These are phyloP conservation scores for Xyliphius kryptos DNA, from an alignment of 2,113 vertebrate genomes.

Conservation along the genomic window DNA sequence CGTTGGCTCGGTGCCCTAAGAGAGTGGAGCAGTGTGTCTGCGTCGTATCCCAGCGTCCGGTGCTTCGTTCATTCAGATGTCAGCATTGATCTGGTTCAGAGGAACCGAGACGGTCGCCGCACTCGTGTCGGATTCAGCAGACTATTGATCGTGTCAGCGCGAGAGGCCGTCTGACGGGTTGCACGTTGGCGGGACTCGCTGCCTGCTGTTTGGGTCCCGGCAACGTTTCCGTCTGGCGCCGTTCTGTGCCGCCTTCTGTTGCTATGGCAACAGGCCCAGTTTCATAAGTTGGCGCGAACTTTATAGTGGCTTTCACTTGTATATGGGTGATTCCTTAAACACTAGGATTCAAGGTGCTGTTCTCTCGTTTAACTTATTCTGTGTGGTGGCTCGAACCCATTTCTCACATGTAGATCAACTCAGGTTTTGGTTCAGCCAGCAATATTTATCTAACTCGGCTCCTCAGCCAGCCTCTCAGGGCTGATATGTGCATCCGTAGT, in stretches of 20 bases:
- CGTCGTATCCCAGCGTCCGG: background rate
- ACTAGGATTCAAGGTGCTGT: constrained; percentile 49
- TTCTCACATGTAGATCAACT: constrained; percentile 25
- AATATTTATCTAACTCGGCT: background rate
- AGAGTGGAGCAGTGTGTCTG: constrained; percentile 1
- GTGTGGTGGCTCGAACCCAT: background rate
- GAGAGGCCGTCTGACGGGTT: constrained; percentile 22
- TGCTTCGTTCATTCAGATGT: constrained; percentile 41
- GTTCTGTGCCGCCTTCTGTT: constrained; percentile 61
- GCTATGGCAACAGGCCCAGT: constrained; percentile 57
- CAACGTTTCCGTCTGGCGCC: constrained; percentile 42
- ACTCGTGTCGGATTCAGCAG: constrained; percentile 56
- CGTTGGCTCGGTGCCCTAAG: constrained; percentile 12
- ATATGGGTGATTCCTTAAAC: background rate
- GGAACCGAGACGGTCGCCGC: constrained; percentile 43
- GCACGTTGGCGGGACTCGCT: constrained; percentile 31
- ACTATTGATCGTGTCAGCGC: constrained; percentile 50
- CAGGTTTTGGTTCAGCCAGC: constrained; percentile 23
- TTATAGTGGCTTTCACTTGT: background rate
- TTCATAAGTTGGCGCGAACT: constrained; percentile 24
- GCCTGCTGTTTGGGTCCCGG: constrained; percentile 37
- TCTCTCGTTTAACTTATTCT: background rate
- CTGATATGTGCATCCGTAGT: no score
- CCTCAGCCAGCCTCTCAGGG: background rate
- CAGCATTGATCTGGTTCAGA: constrained; percentile 55